Percentiles rank a stretch among this genome's conserved stretches.
These are phyloP conservation scores for Notocelia uddmanniana DNA, from an alignment of 2,888 invertebrate genomes.

Conservation along the genomic window DNA sequence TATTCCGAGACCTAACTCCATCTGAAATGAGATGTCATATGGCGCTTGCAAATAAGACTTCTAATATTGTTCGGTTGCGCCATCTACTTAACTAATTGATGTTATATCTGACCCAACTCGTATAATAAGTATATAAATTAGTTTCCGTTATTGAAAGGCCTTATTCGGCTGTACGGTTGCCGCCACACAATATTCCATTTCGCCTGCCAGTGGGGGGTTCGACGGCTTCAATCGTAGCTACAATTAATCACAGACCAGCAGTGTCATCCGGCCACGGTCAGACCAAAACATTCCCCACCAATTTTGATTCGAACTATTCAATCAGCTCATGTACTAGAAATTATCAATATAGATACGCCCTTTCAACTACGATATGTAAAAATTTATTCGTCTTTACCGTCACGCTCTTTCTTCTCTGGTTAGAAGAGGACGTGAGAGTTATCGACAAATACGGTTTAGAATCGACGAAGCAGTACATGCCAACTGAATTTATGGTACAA, in stretches of 20 bases:
- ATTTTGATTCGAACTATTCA: neutral
- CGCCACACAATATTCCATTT: conserved; percentile 79
- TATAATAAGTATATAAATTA: conserved; percentile 68
- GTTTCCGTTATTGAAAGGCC: conserved; percentile 78
- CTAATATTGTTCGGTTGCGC: conserved; percentile 29
- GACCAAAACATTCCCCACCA: conserved; percentile 61
- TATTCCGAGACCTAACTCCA: neutral
- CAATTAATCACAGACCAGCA: conserved; percentile 84
- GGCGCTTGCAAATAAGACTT: conserved; percentile 17
- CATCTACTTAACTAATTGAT: conserved; percentile 44
- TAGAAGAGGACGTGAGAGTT: conserved; percentile 22
- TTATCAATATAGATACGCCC: neutral
- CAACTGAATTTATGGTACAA: conserved; percentile 68
- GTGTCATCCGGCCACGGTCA: conserved; percentile 80
- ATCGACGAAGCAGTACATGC: conserved; percentile 48
- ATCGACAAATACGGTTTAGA: conserved; percentile 16
- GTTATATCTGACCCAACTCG: conserved; percentile 55
- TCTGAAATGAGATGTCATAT: neutral
- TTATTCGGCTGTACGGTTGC: conserved; percentile 64
- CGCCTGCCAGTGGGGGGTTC: conserved; percentile 82
- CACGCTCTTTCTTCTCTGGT: conserved; percentile 7
- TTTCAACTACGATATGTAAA: neutral
- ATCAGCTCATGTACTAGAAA: conserved; percentile 1
- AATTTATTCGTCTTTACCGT: conserved; percentile 3
- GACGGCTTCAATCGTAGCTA: conserved; percentile 80